These are phyloP conservation scores for Antitype chi DNA, from an alignment of 2,888 invertebrate species.

Conservation along the genomic window DNA sequence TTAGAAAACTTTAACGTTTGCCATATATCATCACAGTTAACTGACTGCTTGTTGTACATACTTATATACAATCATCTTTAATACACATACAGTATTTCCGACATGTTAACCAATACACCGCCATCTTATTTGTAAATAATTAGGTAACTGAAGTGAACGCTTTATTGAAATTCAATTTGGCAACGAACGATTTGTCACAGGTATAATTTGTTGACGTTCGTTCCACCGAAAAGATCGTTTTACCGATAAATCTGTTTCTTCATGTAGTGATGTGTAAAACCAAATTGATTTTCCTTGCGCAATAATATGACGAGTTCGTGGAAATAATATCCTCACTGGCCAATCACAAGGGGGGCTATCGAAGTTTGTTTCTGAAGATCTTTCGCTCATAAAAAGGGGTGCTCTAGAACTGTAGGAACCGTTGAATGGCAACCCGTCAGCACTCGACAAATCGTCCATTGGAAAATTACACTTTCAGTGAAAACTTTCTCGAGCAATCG, in stretches of 20 bases:
- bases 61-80: constrained; percentile 15
- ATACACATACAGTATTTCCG: constrained; percentile 11
- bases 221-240: constrained; percentile 42
- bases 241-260: constrained; percentile 43
- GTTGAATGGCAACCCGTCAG: constrained; percentile 49
- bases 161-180: constrained; percentile 50
- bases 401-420: constrained; percentile 33
- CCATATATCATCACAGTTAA: constrained; percentile 2
- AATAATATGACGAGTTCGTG: constrained; percentile 11
- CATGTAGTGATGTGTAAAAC: constrained; percentile 26
- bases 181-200: constrained; percentile 50
- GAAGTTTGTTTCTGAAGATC: constrained; percentile 36
- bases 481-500: constrained; percentile 60
- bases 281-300: constrained; percentile 41
- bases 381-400: constrained; percentile 32
- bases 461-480: constrained; percentile 53
- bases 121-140: constrained; percentile 49
- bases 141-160: constrained; percentile 27
- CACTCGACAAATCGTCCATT: constrained; percentile 49
- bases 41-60: constrained; percentile 26
- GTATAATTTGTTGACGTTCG: constrained; percentile 48
- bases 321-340: constrained; percentile 10
- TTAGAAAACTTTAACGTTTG: constrained; percentile 38
- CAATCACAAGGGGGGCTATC: constrained; percentile 13
- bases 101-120: constrained; percentile 26